Percentiles rank a stretch among this genome's conserved stretches.
Conservation (phyloP, 2,113 vertebrate species). For the Astur gentilis region DNA sequence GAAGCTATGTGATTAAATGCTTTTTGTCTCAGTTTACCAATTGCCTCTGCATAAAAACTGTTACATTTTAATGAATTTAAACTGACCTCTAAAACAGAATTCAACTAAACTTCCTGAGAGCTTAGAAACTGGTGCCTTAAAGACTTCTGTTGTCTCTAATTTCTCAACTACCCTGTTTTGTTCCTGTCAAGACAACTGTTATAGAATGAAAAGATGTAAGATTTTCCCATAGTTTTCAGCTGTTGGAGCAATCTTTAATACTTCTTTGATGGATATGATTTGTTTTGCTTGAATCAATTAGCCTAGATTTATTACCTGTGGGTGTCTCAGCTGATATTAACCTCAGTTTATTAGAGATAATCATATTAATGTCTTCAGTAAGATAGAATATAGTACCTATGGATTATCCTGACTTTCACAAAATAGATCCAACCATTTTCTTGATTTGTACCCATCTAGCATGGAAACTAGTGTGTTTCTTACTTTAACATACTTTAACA, state of each 20-base stretch:
- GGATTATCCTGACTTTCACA: background rate
- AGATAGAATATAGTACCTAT: background rate
- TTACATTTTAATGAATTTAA: background rate
- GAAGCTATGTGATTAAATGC: background rate
- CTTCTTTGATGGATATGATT: background rate
- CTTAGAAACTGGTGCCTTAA: background rate
- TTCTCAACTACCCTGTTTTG: background rate
- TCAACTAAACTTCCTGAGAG: background rate
- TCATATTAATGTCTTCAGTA: background rate
- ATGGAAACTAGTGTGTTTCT: background rate
- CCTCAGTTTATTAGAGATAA: background rate
- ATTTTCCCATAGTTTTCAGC: background rate
- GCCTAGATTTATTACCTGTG: background rate
- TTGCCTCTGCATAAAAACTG: background rate
- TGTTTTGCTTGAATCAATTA: background rate
- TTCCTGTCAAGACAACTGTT: background rate
- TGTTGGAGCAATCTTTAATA: background rate
- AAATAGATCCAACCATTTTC: background rate
- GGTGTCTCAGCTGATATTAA: background rate
- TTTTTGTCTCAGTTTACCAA: background rate
- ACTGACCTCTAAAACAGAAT: background rate
- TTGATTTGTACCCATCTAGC: background rate
- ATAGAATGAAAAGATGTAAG: background rate
- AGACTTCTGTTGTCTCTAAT: background rate
- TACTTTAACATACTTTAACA: background rate